A percentile compares a stretch with the other conserved stretches of the same genome.
phyloP scores from a whole-genome alignment of 2,797 vertebrate species.

The Cichlasoma orientale region DNA sequence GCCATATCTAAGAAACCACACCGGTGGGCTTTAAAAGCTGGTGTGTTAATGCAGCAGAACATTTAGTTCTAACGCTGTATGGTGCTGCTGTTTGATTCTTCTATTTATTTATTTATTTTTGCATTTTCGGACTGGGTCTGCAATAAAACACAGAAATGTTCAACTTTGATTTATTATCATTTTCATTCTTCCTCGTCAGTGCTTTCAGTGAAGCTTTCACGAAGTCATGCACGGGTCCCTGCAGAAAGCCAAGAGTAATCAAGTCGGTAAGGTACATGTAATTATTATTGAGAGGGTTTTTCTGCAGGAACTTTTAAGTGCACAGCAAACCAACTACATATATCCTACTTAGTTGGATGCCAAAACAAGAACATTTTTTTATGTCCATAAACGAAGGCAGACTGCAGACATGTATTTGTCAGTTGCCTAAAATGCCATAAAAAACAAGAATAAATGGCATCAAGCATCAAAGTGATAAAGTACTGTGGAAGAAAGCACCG shows the following conservation, averaged over 20 bases:
- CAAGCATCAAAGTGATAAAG: fast-evolving
- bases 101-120: background rate
- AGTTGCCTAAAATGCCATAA: background rate
- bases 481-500: background rate
- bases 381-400: fast-evolving
- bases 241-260: background rate
- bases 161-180: background rate
- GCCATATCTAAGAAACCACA: no score
- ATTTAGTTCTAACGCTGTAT: background rate
- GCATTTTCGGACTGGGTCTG: no score
- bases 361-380: background rate
- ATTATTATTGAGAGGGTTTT: background rate
- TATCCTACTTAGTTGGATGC: background rate
- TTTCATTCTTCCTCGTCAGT: background rate
- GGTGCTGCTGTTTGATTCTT: fast-evolving
- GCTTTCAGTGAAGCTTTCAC: background rate
- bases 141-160: no score
- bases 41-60: no score
- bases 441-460: background rate
- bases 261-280: background rate
- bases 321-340: background rate
- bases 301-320: fast-evolving
- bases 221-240: background rate
- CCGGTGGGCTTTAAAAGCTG: no score
- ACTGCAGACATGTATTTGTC: background rate